Conservation (phyloP, 2,797 vertebrate genomes). For the Lindbergichthys nudifrons region DNA sequence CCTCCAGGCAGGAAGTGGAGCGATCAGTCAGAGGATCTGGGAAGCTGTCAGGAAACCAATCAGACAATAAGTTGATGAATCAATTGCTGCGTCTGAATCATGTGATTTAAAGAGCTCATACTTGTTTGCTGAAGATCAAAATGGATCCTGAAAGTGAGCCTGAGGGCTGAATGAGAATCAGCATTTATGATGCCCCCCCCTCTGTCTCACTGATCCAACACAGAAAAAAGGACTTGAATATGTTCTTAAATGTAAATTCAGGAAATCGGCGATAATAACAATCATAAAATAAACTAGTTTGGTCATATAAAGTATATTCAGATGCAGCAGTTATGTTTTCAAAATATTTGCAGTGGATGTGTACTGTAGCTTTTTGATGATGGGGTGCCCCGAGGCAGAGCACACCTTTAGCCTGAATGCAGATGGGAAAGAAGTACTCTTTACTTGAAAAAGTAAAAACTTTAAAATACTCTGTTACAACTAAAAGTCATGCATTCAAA, state of each 20-base stretch:
- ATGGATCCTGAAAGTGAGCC: constrained; percentile 66
- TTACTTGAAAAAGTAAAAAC: no score
- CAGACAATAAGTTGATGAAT: constrained; percentile 74
- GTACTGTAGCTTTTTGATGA: no score
- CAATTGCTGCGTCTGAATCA: constrained; percentile 51
- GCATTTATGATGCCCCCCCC: constrained; percentile 47
- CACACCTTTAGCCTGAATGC: not conserved
- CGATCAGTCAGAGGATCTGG: constrained; percentile 62
- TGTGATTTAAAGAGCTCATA: constrained; percentile 60
- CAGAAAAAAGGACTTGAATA: constrained; percentile 13
- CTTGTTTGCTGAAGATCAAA: constrained; percentile 70
- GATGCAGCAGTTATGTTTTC: no score
- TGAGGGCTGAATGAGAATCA: constrained; percentile 62
- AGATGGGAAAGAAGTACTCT: no score
- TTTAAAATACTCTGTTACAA: no score
- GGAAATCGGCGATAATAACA: not conserved
- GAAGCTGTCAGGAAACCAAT: constrained; percentile 71
- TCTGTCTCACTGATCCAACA: constrained; percentile 52
- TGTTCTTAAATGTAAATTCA: not conserved
- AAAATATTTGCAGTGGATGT: not conserved
- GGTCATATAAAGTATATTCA: no score
- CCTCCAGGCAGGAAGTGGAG: constrained; percentile 61
- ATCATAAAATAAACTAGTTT: not conserved
- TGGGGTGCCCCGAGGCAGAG: not conserved
- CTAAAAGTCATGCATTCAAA: no score